phyloP scores from a whole-genome alignment of 2,797 vertebrate species.

The Apogon hyalosoma region DNA sequence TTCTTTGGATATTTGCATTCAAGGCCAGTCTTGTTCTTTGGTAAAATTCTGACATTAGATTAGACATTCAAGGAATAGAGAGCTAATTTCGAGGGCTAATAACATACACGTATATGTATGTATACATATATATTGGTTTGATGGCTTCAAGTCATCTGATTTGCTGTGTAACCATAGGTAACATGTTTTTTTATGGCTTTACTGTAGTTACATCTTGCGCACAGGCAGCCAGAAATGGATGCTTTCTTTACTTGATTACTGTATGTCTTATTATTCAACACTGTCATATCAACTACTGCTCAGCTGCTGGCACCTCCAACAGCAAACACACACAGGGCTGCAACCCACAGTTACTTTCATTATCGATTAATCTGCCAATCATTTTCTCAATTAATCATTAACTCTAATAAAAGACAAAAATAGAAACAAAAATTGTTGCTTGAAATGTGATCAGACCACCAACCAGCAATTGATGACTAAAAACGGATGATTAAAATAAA shows the following conservation, averaged over 20 bases:
- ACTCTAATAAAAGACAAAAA: too few relatives aligned
- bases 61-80: conserved; percentile 22
- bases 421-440: too few relatives aligned
- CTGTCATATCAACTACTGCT: conserved; percentile 59
- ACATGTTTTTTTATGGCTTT: conserved; percentile 35
- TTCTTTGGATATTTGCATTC: conserved; percentile 30
- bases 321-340: conserved; percentile 1
- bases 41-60: conserved; percentile 19
- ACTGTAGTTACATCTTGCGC: conserved; percentile 34
- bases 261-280: conserved; percentile 47
- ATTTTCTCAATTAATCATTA: too few relatives aligned
- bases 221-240: conserved; percentile 31
- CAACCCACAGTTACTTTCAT: too few relatives aligned
- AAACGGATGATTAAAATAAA: too few relatives aligned
- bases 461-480: too few relatives aligned
- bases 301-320: conserved; percentile 43
- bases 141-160: conserved; percentile 24
- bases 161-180: conserved; percentile 29
- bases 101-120: conserved; percentile 15
- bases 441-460: too few relatives aligned
- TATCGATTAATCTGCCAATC: too few relatives aligned
- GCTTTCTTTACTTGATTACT: conserved; percentile 36
- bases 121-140: conserved; percentile 7
- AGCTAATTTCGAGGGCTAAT: conserved; percentile 46
- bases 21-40: conserved; percentile 46